A percentile compares a stretch with the other conserved stretches of the same genome.
Conservation (phyloP, 2,797 vertebrate species). For the Chloroceryle amazona region DNA sequence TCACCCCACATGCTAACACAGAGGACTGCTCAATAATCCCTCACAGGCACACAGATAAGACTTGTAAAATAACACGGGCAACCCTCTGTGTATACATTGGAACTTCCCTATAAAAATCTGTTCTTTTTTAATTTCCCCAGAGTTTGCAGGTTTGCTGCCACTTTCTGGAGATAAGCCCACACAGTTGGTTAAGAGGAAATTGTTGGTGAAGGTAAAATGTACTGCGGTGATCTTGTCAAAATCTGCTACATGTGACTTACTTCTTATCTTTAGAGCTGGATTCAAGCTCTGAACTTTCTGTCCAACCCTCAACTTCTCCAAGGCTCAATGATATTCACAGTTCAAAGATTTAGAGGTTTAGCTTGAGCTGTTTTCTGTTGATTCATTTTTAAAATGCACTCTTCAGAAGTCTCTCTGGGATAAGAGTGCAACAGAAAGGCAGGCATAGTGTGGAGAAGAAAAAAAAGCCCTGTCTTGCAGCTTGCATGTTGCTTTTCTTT, state of each 20-base stretch:
- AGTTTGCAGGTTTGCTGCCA: conserved; percentile 26
- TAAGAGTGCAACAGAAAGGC: neutral
- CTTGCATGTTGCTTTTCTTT: neutral
- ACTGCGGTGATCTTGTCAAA: conserved; percentile 20
- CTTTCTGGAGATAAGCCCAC: conserved; percentile 71
- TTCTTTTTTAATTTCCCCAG: conserved; percentile 70
- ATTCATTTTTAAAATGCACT: neutral
- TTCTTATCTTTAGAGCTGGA: neutral
- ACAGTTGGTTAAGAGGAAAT: neutral
- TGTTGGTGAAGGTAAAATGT: conserved; percentile 40
- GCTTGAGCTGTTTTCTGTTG: neutral
- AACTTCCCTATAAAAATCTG: conserved; percentile 36
- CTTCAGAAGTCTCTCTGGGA: neutral
- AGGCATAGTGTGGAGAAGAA: accelerated
- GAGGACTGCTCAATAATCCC: conserved; percentile 33
- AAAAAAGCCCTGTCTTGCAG: neutral
- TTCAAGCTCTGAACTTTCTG: neutral
- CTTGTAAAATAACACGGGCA: conserved; percentile 39
- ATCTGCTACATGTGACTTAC: neutral
- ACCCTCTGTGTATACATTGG: neutral
- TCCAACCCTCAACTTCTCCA: neutral
- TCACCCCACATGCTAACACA: neutral
- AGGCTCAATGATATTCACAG: neutral
- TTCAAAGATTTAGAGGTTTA: neutral
- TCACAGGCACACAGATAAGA: conserved; percentile 11